Conservation (phyloP, 2,888 invertebrate species). For the Petrolisthes manimaculis region DNA sequence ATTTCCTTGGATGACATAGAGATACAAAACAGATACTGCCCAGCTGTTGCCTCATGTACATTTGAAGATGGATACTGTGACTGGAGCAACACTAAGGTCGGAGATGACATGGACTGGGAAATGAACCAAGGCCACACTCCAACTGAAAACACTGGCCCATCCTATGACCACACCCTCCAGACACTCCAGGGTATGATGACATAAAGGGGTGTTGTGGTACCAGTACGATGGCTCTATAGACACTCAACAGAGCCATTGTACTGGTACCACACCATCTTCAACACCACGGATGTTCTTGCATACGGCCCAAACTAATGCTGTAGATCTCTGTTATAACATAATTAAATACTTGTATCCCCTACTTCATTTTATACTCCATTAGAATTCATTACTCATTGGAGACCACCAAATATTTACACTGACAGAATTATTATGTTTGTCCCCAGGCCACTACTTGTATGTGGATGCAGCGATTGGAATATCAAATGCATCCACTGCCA, state of each 20-base stretch:
- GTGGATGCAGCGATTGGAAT: constrained; percentile 39
- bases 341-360: too few relatives aligned
- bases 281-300: too few relatives aligned
- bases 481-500: constrained; percentile 16
- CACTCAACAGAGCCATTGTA: too few relatives aligned
- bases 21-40: constrained; percentile 33
- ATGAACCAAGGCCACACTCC: constrained; percentile 48
- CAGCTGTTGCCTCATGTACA: constrained; percentile 38
- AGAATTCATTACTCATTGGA: too few relatives aligned
- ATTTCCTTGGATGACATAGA: constrained; percentile 57
- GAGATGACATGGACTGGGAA: constrained; percentile 52
- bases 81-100: constrained; percentile 42
- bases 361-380: too few relatives aligned
- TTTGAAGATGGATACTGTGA: constrained; percentile 59
- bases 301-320: not conserved
- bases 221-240: too few relatives aligned
- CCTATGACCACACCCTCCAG: constrained; percentile 55
- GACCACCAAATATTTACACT: too few relatives aligned
- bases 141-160: constrained; percentile 49
- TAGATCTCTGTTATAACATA: too few relatives aligned
- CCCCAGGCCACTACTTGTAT: constrained; percentile 57
- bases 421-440: not conserved
- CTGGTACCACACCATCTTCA: too few relatives aligned
- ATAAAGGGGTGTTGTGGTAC: too few relatives aligned
- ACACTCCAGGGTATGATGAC: constrained; percentile 29